phyloP scores from a whole-genome alignment of 2,113 vertebrate species.

The Lipophrys pholis region DNA sequence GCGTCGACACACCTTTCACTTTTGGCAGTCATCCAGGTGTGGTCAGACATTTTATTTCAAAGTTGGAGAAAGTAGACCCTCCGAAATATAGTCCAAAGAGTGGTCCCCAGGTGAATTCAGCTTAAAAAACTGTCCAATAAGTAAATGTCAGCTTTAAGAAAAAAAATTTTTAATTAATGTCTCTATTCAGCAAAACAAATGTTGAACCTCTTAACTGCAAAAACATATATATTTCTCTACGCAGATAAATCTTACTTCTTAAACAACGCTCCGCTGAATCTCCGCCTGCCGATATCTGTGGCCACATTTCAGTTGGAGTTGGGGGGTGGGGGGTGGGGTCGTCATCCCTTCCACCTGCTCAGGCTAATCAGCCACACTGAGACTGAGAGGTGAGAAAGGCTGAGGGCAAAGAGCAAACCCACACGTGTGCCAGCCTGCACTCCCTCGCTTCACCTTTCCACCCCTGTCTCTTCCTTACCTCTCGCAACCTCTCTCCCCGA shows the following conservation, averaged over 20 bases:
- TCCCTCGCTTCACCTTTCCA: constrained; percentile 34
- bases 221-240: neutral
- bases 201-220: too few relatives aligned
- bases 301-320: constrained; percentile 22
- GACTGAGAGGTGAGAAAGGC: constrained; percentile 54
- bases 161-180: too few relatives aligned
- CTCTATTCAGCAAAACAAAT: too few relatives aligned
- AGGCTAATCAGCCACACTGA: constrained; percentile 69
- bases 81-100: too few relatives aligned
- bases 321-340: constrained; percentile 24
- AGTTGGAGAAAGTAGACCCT: too few relatives aligned
- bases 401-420: constrained; percentile 29
- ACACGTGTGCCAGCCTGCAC: constrained; percentile 29
- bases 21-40: too few relatives aligned
- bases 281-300: neutral
- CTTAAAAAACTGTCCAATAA: too few relatives aligned
- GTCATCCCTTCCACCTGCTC: constrained; percentile 52
- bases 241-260: constrained; percentile 14
- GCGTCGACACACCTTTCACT: too few relatives aligned
- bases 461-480: constrained; percentile 6
- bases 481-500: neutral
- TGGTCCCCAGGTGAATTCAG: too few relatives aligned
- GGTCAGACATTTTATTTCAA: too few relatives aligned
- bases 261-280: constrained; percentile 6
- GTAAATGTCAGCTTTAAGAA: too few relatives aligned